A percentile compares a stretch with the other conserved stretches of the same genome.
Evolutionary conservation across 2,888 invertebrate species (phyloP).

Genomic region (Thera obeliscata): DNA sequence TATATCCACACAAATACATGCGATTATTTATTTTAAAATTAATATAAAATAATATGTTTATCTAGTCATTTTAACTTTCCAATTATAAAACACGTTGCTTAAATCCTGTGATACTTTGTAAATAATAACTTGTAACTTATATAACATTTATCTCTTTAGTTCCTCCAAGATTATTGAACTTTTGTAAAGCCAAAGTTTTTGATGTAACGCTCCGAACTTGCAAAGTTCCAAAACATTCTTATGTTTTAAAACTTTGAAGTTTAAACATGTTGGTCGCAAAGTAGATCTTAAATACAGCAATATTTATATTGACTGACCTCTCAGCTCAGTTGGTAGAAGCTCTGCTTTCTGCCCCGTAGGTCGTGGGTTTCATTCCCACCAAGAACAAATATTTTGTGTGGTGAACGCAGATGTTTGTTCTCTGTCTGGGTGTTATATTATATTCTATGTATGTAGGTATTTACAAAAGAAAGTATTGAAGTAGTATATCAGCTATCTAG

Average conservation of each 20-base stretch:
- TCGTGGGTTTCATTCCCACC: no score
- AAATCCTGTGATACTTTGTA: constrained; percentile 33
- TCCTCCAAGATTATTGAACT: neutral
- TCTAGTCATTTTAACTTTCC: constrained; percentile 24
- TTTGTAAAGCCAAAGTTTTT: neutral
- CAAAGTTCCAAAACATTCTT: neutral
- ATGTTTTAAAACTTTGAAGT: neutral
- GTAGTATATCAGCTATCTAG: no score
- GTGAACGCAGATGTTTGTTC: no score
- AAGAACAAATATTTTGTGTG: no score
- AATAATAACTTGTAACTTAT: constrained; percentile 1
- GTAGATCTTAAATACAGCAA: neutral
- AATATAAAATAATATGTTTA: neutral
- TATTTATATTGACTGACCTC: neutral
- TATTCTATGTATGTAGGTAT: no score
- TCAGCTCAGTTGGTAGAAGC: no score
- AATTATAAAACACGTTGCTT: constrained; percentile 24
- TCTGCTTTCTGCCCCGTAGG: no score
- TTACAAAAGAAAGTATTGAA: no score
- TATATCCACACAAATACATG: no score
- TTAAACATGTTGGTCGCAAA: neutral
- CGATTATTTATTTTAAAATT: no score
- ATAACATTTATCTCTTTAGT: neutral
- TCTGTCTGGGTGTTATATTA: no score
- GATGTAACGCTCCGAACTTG: neutral